Evolutionary conservation across 2,888 invertebrate species (phyloP).

Genomic region (Mimachlamys varia): DNA sequence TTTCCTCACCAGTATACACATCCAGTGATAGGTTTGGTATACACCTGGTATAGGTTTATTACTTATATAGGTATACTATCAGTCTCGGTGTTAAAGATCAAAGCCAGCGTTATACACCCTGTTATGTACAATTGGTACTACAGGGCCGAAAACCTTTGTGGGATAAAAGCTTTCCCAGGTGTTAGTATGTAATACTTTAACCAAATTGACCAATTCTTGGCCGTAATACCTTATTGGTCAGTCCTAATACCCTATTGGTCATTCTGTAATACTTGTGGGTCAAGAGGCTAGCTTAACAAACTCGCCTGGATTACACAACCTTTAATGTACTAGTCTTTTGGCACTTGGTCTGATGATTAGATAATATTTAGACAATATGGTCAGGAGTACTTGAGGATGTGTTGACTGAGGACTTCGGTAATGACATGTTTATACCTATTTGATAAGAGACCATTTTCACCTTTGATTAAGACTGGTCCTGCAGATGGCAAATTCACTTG

Average conservation of each 20-base stretch:
- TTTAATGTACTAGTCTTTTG: background rate
- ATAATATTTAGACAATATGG: background rate
- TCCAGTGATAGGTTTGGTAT: background rate
- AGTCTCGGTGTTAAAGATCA: background rate
- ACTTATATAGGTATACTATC: background rate
- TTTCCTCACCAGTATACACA: background rate
- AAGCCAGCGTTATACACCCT: background rate
- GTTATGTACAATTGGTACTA: background rate
- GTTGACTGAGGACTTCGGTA: background rate
- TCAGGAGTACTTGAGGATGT: background rate
- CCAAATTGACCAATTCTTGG: constrained; percentile 11
- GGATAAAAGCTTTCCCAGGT: constrained; percentile 7
- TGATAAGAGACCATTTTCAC: background rate
- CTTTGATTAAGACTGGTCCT: background rate
- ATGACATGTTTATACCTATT: background rate
- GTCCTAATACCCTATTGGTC: constrained; percentile 1
- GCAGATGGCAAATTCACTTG: background rate
- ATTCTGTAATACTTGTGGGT: background rate
- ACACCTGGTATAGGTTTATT: background rate
- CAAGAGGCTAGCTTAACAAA: constrained; percentile 31
- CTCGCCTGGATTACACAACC: background rate
- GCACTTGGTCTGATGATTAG: background rate
- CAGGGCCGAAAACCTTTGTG: background rate
- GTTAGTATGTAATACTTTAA: background rate
- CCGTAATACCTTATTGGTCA: background rate